Percentiles rank a stretch among this genome's conserved stretches.
Conservation (phyloP, 64 coral and sea anemone genomes). For the Porites australiensis region DNA sequence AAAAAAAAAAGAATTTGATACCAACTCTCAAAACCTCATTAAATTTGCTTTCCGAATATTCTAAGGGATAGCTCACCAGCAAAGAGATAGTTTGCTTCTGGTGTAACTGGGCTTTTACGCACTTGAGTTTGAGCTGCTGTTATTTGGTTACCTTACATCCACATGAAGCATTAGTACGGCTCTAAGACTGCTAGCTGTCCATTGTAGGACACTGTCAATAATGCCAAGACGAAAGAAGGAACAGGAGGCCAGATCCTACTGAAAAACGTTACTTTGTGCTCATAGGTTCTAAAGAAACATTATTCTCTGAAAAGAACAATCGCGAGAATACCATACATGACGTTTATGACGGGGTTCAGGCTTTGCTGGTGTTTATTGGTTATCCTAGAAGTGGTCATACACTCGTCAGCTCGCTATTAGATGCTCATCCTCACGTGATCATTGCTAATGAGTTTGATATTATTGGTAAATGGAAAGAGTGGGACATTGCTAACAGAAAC, state of each 20-base stretch:
- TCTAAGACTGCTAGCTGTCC: no score
- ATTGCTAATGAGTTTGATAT: conserved; percentile 94
- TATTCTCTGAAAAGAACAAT: background rate
- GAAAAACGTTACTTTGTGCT: background rate
- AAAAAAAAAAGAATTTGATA: no score
- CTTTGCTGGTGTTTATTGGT: conserved; percentile 86
- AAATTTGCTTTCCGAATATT: no score
- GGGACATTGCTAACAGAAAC: conserved; percentile 65
- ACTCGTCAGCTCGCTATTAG: conserved; percentile 87
- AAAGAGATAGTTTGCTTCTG: no score
- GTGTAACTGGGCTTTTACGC: no score
- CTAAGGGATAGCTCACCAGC: no score
- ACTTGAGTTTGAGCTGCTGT: no score
- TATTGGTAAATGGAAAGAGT: conserved; percentile 72
- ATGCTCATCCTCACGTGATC: conserved; percentile 86
- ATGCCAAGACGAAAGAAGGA: no score
- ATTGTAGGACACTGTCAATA: no score
- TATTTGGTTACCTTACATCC: no score
- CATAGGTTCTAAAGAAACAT: background rate
- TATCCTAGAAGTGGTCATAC: conserved; percentile 95
- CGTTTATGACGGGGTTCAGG: conserved; percentile 77
- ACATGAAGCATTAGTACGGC: no score
- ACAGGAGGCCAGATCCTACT: background rate
- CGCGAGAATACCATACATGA: conserved; percentile 12
- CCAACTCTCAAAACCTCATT: no score